Evolutionary conservation across 2,888 invertebrate genomes (phyloP).

Genomic region (Tupiocoris notatus): DNA sequence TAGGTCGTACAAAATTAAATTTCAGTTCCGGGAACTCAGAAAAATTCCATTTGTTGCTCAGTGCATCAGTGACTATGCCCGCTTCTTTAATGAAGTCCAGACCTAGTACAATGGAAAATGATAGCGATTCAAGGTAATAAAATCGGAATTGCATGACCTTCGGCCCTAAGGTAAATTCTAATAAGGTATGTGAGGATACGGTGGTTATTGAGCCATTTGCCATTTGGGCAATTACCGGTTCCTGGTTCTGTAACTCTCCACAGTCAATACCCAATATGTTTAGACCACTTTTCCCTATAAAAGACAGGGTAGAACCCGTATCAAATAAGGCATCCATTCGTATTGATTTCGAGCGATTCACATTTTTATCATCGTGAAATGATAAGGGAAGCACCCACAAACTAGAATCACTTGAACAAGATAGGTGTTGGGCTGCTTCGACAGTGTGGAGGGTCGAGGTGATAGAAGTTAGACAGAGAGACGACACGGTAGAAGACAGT

Average conservation of each 20-base stretch:
- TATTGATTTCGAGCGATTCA: neutral
- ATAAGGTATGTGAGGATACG: neutral
- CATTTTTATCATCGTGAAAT: neutral
- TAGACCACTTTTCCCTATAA: conserved; percentile 4
- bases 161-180: neutral
- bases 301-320: conserved; percentile 11
- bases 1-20: neutral
- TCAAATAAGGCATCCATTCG: conserved; percentile 2
- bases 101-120: conserved; percentile 10
- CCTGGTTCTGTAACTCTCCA: neutral
- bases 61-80: conserved; percentile 2
- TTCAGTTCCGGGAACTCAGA: neutral
- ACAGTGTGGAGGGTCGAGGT: too few species aligned
- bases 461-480: too few species aligned
- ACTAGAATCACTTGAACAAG: too few species aligned
- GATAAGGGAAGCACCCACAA: neutral
- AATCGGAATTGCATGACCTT: neutral
- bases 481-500: too few species aligned
- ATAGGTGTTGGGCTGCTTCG: too few species aligned
- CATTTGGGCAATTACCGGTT: conserved; percentile 8
- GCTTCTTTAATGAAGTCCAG: conserved; percentile 2
- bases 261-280: neutral
- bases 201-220: conserved; percentile 7
- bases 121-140: neutral
- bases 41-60: neutral